phyloP scores from a whole-genome alignment of 92 coral and sea anemone genomes.

The Umimayanthus chanpuru region DNA sequence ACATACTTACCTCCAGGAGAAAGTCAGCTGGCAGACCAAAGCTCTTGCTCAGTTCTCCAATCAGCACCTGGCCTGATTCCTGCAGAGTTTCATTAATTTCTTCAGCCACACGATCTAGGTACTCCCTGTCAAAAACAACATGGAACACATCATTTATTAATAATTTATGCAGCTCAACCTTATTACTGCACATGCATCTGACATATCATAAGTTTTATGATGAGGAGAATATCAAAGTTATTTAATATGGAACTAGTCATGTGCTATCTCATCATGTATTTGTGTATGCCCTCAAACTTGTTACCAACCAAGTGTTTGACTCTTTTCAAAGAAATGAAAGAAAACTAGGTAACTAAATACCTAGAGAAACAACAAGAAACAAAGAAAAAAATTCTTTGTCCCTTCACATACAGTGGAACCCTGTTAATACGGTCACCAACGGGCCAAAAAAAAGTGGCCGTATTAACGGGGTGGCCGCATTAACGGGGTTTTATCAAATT shows the following conservation, averaged over 20 bases:
- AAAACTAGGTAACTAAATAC: too few relatives aligned
- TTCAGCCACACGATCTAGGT: constrained; percentile 90
- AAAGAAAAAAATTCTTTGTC: too few relatives aligned
- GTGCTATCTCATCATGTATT: not conserved
- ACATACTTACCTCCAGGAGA: constrained; percentile 72
- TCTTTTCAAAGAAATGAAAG: too few relatives aligned
- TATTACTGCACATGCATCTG: not conserved
- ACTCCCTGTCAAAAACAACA: constrained; percentile 61
- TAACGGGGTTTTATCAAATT: too few relatives aligned
- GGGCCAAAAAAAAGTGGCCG: too few relatives aligned
- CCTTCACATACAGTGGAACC: too few relatives aligned
- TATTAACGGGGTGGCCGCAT: too few relatives aligned
- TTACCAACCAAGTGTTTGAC: too few relatives aligned
- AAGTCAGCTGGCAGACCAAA: constrained; percentile 89
- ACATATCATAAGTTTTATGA: not conserved
- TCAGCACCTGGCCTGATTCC: constrained; percentile 89
- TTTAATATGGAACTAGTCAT: not conserved
- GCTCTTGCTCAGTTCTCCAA: constrained; percentile 90
- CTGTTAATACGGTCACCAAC: too few relatives aligned
- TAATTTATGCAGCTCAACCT: not conserved
- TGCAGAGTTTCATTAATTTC: constrained; percentile 97
- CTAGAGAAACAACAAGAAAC: too few relatives aligned
- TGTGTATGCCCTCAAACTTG: too few relatives aligned
- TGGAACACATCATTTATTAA: not conserved
- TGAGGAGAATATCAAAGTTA: not conserved